Base-by-base conservation (phyloP, 2,888 invertebrate species). In the Leptopilina myrica region DNA sequence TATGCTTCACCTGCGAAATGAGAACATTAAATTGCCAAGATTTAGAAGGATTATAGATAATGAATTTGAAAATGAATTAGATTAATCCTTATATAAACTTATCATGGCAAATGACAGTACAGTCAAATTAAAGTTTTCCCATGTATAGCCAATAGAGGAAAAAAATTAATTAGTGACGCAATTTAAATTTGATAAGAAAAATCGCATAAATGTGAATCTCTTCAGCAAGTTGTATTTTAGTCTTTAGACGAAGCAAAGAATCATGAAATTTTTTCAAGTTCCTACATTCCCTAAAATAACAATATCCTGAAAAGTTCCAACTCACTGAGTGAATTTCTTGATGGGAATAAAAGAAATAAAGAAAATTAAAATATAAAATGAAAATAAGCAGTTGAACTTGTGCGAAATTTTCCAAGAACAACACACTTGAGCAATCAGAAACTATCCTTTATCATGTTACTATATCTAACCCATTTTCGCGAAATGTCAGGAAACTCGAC, bases 401-500 rank as follows among this genome's bases (percentile, higher is more conserved):
- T 20, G 20, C 20, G 20, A 20, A 20, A 62, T n/a, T 62, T 62
- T 20, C 20, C 20, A 6, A 15, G 20, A 20, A 20, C 20, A 20
- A 20, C 20, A 9, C n/a, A 62, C 62, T 20, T 62, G 62, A 20
- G 62, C 62, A 20, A 62, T 62, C 20, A 62, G 15, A 62, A 62
- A 20, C 20, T 62, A 9, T 62, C 62, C 20, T 62, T 62, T 62
- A 62, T 62, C n/a, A 15, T 8, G 62, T 62, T 62, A 62, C 62
- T 62, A 62, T 62, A 62, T 62, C 59, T 59, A 59, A 62, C 62
- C 59, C 59, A 59, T n/a, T 59, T 59, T 59, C 7, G 7, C 6
- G 59, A 62, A 20, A 62, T 15, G 62, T 62, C 62, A 62, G 62
- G 20, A 62, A 62, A 62, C 62, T 15, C 62, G 62, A 62, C 62